Evolutionary conservation across 2,888 invertebrate species (phyloP), one percentile per base, ranked within the genome.

Genomic region (Drosophila pseudotalamancana): DNA sequence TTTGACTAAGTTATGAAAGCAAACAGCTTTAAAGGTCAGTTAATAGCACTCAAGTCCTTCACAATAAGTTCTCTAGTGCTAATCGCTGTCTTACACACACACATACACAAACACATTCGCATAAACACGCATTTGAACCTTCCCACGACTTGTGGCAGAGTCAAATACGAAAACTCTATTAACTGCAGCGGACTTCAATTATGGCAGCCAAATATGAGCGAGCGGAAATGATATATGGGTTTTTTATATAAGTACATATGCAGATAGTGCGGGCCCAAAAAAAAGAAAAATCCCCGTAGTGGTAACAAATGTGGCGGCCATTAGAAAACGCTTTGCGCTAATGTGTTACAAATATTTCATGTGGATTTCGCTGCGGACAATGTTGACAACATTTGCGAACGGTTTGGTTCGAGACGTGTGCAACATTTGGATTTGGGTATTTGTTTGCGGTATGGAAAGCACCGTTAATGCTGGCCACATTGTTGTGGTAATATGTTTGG

Each of bases 321-420:
- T 83, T 83, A 83, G 81, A 80, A 83, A 83, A 63, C 84, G 82
- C 64, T 86, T 86, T 86, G 74, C 84, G 65, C 69, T 83, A 83
- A 83, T 83, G 82, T 81, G 86, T 78, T 86, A 86, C 84, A 83
- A 80, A 83, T 83, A 86, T 83, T 83, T 83, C 86, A 83, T 80
- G 39, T 39, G 60, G 50, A 69, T 65, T 65, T 69, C 16, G 49
- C 46, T 29, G 60, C 45, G 42, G 48, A 70, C 66, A 74, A 67
- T 74, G 75, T 49, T 63, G 56, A 43, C 37, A 62, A 43, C 50
- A 40, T 39, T 49, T 45, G 45, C 32, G 19, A n/a, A 21, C 9
- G 32, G 29, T 16, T 23, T 14, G 40, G 19, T 29, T 3, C 9
- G 55, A 23, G 56, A 37, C 54, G 48, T 65, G 40, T 51, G 43